Conservation (phyloP, 2,113 vertebrate species). For the Brachypodius melanocephalos region DNA sequence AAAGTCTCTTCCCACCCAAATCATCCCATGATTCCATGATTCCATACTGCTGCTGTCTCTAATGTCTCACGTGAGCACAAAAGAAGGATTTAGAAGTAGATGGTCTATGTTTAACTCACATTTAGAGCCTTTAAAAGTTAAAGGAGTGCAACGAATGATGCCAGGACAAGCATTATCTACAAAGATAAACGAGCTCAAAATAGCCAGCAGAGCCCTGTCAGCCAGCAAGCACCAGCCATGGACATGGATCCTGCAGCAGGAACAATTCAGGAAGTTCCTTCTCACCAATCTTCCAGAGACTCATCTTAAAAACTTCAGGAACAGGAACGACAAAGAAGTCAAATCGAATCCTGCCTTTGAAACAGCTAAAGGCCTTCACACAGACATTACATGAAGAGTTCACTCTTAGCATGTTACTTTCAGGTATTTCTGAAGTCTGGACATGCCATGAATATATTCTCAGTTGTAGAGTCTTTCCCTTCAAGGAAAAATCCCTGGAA, state of each 20-base stretch:
- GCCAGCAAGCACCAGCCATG: accelerated
- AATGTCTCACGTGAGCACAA: not conserved
- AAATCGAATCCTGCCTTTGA: not conserved
- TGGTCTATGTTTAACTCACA: conserved; percentile 30
- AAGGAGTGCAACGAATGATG: not conserved
- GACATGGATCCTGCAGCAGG: not conserved
- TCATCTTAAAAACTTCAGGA: not conserved
- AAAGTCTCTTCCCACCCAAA: not conserved
- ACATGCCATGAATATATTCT: not conserved
- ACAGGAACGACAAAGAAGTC: not conserved
- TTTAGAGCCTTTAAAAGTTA: conserved; percentile 49
- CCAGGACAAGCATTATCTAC: conserved; percentile 59
- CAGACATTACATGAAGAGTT: not conserved
- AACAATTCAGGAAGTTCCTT: not conserved
- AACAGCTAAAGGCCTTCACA: not conserved
- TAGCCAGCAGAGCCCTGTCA: not conserved
- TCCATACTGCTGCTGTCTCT: not conserved
- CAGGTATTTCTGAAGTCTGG: not conserved
- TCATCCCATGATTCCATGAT: not conserved
- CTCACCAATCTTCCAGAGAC: not conserved
- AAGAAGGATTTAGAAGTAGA: not conserved
- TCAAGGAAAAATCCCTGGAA: not conserved
- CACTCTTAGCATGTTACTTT: accelerated
- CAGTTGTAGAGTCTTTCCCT: accelerated
- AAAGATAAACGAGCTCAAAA: conserved; percentile 49